A percentile compares a stretch with the other conserved stretches of the same genome.
These are phyloP conservation scores for Apoda limacodes DNA, from an alignment of 2,888 invertebrate species.

Conservation along the genomic window DNA sequence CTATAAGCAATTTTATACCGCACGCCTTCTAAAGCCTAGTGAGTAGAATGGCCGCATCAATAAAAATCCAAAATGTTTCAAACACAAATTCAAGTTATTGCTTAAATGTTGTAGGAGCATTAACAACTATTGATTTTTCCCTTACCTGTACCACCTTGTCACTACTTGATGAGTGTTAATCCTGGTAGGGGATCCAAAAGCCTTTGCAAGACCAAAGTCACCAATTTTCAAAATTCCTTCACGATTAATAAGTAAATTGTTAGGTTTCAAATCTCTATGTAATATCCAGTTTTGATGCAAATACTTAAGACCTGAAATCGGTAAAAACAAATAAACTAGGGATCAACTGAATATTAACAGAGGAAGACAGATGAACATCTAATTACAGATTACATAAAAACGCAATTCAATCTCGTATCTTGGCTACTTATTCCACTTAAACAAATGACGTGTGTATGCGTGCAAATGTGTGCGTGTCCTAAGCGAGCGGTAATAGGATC, in stretches of 20 bases:
- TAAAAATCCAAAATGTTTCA: neutral
- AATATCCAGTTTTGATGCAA: slow-evolving; percentile 96
- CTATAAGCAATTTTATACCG: too few species aligned
- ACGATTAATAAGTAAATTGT: slow-evolving; percentile 94
- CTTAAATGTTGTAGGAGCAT: neutral
- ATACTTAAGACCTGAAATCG: slow-evolving; percentile 83
- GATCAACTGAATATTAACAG: neutral
- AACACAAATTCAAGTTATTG: neutral
- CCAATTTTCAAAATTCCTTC: slow-evolving; percentile 96
- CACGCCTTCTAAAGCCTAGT: too few species aligned
- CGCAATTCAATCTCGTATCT: too few species aligned
- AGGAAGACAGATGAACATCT: too few species aligned
- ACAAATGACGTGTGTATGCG: too few species aligned
- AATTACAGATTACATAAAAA: too few species aligned
- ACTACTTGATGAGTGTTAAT: slow-evolving; percentile 98
- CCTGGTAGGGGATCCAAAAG: slow-evolving; percentile 96
- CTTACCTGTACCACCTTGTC: slow-evolving; percentile 90
- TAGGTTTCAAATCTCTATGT: slow-evolving; percentile 98
- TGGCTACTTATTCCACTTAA: too few species aligned
- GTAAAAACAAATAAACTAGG: slow-evolving; percentile 4
- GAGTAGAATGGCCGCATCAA: neutral
- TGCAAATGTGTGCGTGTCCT: too few species aligned
- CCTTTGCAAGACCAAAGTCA: slow-evolving; percentile 98
- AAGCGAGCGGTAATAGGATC: too few species aligned
- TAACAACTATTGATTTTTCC: too few species aligned